Evolutionary conservation across 2,113 vertebrate genomes (phyloP).

Genomic region (Camelus bactrianus): DNA sequence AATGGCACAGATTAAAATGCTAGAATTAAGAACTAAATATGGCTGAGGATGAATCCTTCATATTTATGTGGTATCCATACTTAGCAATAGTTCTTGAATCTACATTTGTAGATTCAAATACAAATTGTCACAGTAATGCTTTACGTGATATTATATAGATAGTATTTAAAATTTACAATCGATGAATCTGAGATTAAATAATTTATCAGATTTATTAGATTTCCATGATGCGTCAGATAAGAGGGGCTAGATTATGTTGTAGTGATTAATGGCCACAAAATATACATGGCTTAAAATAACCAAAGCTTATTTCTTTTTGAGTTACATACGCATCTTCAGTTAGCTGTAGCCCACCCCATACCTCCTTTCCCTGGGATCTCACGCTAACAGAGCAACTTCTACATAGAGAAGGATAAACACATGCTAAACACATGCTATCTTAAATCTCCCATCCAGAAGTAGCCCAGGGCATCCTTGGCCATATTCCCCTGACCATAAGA

Average conservation of each 20-base stretch:
- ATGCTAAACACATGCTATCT: not conserved
- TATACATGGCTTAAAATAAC: not conserved
- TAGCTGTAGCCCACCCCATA: not conserved
- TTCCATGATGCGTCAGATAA: not conserved
- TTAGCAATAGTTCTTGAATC: not conserved
- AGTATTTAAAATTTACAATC: not conserved
- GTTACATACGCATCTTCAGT: not conserved
- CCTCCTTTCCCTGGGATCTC: not conserved
- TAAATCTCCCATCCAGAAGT: not conserved
- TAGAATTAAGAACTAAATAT: slow-evolving; percentile 1
- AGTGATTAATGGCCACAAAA: not conserved
- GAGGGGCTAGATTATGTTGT: not conserved
- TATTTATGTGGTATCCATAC: not conserved
- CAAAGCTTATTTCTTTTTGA: not conserved
- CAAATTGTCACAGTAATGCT: slow-evolving; percentile 29
- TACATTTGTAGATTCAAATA: not conserved
- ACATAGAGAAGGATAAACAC: not conserved
- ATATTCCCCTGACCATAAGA: not conserved
- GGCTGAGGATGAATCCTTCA: not conserved
- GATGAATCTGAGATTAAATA: not conserved
- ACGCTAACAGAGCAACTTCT: not conserved
- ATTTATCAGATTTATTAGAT: not conserved
- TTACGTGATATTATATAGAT: not conserved
- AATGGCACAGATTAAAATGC: not conserved
- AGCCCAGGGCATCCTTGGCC: not conserved